Evolutionary conservation across 2,888 invertebrate species (phyloP), one percentile per base, ranked within the genome.

Genomic region (Conistra vaccinii): DNA sequence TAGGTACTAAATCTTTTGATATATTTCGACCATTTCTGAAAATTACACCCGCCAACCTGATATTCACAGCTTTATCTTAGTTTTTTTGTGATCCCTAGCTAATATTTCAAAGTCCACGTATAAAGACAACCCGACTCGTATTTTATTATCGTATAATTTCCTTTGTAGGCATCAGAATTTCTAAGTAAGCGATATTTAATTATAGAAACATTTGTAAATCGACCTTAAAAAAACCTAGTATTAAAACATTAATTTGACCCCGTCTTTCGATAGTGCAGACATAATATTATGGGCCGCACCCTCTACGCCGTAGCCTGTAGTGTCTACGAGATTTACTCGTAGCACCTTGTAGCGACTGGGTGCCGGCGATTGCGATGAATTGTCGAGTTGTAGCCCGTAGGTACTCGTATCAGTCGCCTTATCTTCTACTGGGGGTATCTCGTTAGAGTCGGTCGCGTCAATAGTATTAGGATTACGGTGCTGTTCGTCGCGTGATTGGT

Each of bases 381-480:
- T 80, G 73, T 77, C 63, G 66, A 58, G 53, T 73, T 58, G 68
- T 67, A 68, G 74, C 63, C 26, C 9, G 58, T 81, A 72, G 66
- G 72, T 73, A 53, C 32, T 73, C 26, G 48, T 81, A 81, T 81
- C 78, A 81, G 71, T 69, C n/a, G 80, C 55, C 60, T 80, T 86
- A 87, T 85, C 81, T 77, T 55, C 65, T 35, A 69, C 63, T 74
- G 69, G 48, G 73, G 69, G 73, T 76, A 76, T 79, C 87, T 87
- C 82, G 84, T 87, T 85, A 88, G 78, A 79, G 71, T 32, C 73
- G 65, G 73, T 67, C 68, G 79, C 82, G 72, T 79, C 82, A 83
- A 86, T 80, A 73, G 83, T 75, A 88, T 86, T 83, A 84, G 86
- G 84, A 83, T 81, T 87, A 82, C 72, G 81, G 69, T 70, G 75